Evolutionary conservation across 35 echinoderm and acorn worm species (phyloP).

Genomic region (Ophioderma brevispina): DNA sequence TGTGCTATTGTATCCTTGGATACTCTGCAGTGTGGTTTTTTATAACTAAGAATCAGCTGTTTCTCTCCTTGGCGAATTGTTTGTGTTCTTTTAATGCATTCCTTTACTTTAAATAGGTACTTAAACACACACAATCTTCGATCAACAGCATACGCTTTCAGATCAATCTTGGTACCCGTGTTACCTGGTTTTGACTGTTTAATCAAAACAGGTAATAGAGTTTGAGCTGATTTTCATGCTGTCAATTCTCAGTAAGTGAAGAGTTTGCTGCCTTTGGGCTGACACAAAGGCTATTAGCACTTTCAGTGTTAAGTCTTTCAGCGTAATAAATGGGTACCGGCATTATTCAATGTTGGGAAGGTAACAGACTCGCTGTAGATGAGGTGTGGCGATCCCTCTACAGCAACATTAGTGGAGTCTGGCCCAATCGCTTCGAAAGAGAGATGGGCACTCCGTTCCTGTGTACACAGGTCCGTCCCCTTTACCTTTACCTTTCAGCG

Average conservation of each 20-base stretch:
- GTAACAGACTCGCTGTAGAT: no score
- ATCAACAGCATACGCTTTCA: conserved; percentile 1
- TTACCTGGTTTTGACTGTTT: conserved; percentile 33
- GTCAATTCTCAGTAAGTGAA: background rate
- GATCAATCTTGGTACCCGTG: background rate
- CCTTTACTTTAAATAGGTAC: background rate
- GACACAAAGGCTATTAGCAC: conserved; percentile 17
- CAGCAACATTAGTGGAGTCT: no score
- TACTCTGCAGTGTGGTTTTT: conserved; percentile 5
- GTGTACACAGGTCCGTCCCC: no score
- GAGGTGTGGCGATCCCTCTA: no score
- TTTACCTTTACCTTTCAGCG: no score
- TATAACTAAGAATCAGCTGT: conserved; percentile 10
- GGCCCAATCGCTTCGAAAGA: no score
- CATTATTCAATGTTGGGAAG: no score
- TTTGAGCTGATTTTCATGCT: background rate
- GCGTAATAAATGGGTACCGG: background rate
- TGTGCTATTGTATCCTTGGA: conserved; percentile 40
- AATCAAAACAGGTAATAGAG: background rate
- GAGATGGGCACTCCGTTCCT: no score
- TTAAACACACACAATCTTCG: background rate
- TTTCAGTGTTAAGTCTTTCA: background rate
- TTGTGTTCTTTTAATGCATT: background rate
- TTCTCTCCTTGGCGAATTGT: background rate
- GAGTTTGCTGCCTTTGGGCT: conserved; percentile 25